Conservation (phyloP, 2,113 vertebrate genomes). For the Myanophis thanlyinensis region DNA sequence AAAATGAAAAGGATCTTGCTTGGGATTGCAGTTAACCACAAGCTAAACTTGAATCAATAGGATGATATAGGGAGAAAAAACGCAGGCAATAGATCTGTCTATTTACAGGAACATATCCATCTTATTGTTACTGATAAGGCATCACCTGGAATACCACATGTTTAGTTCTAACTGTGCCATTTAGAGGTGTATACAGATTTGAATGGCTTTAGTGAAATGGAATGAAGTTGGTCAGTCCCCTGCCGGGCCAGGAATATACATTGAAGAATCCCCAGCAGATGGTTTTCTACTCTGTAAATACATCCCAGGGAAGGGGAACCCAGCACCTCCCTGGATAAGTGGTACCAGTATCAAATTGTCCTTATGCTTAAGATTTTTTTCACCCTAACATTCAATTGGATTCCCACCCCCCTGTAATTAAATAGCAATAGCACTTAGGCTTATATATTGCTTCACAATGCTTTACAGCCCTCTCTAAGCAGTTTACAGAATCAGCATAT, state of each 20-base stretch:
- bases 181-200: not conserved
- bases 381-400: not conserved
- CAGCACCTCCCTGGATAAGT: not conserved
- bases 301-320: not conserved
- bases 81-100: not conserved
- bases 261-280: not conserved
- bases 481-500: too few species aligned
- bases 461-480: too few species aligned
- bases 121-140: not conserved
- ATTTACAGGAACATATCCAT: not conserved
- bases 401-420: not conserved
- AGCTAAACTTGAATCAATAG: not conserved
- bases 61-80: not conserved
- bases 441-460: too few species aligned
- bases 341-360: not conserved
- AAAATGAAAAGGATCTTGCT: not conserved
- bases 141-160: not conserved
- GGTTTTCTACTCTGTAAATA: not conserved
- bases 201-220: not conserved
- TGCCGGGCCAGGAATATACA: not conserved
- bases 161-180: not conserved
- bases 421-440: too few species aligned
- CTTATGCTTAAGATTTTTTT: not conserved
- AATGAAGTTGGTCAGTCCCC: not conserved
- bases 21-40: not conserved